These are phyloP conservation scores for Lagopus leucura DNA, from an alignment of 2,113 vertebrate species.

Conservation along the genomic window DNA sequence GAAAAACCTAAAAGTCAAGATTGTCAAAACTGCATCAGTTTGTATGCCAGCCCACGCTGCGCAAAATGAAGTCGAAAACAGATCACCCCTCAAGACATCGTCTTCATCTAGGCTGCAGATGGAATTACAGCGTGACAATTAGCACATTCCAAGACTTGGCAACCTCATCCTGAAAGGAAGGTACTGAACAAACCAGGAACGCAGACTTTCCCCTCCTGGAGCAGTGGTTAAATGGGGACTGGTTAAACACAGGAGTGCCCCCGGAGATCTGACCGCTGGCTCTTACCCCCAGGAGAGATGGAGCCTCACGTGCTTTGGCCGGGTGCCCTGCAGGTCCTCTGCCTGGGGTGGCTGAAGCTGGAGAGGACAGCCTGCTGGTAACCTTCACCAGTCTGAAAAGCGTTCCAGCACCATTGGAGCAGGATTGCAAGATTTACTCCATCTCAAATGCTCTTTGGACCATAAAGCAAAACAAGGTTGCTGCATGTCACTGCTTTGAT, in stretches of 20 bases:
- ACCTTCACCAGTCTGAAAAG: neutral
- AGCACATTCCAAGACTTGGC: neutral
- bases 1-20: conserved; percentile 38
- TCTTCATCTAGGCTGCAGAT: neutral
- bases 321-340: neutral
- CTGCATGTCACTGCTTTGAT: neutral
- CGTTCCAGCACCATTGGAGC: neutral
- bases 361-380: neutral
- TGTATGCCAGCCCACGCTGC: fast-evolving
- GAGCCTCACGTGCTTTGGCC: neutral
- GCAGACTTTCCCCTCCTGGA: neutral
- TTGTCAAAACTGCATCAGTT: neutral
- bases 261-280: neutral
- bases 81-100: neutral
- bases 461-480: neutral
- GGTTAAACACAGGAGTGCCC: neutral
- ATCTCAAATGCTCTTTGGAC: neutral
- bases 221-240: neutral
- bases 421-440: conserved; percentile 25
- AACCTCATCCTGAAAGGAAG: neutral
- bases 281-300: neutral
- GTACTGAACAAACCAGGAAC: neutral
- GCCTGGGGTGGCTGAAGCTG: neutral
- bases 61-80: neutral
- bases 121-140: conserved; percentile 16